phyloP scores from a whole-genome alignment of 2,797 vertebrate genomes.

The Paedocypris micromegethes region DNA sequence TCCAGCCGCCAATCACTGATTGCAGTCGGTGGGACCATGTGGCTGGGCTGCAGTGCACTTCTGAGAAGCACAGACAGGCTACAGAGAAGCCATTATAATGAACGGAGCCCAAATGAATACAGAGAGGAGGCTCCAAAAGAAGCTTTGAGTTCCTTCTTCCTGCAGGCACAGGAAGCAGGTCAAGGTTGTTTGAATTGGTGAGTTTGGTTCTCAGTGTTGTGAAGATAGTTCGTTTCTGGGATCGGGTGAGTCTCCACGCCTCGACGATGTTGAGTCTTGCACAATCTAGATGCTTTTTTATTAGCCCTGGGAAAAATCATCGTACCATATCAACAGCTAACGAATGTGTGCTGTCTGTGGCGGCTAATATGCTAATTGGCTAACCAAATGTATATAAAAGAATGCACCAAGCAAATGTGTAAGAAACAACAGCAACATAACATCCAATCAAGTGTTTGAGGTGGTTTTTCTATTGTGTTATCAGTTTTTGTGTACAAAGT shows the following conservation, averaged over 20 bases:
- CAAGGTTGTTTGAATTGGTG: not conserved
- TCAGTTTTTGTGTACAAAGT: too few relatives aligned
- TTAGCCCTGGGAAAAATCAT: too few relatives aligned
- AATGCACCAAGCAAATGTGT: too few relatives aligned
- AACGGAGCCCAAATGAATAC: not conserved
- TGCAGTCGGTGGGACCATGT: not conserved
- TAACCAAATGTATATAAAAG: too few relatives aligned
- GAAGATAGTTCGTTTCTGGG: not conserved
- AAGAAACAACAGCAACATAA: too few relatives aligned
- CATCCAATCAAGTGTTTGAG: too few relatives aligned
- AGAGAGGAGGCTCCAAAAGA: slow-evolving; percentile 1
- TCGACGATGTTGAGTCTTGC: too few relatives aligned
- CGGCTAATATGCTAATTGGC: too few relatives aligned
- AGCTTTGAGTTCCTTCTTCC: not conserved
- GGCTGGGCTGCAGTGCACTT: slow-evolving; percentile 3
- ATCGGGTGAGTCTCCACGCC: not conserved
- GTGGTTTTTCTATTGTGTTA: too few relatives aligned
- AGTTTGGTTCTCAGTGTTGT: not conserved
- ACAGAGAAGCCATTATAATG: slow-evolving; percentile 15
- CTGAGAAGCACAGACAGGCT: slow-evolving; percentile 8
- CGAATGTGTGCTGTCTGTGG: too few relatives aligned
- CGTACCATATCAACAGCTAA: too few relatives aligned
- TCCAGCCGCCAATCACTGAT: slow-evolving; percentile 36
- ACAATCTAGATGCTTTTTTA: too few relatives aligned
- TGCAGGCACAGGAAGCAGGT: not conserved